Conservation (phyloP, 2,113 vertebrate species). For the Egretta garzetta region DNA sequence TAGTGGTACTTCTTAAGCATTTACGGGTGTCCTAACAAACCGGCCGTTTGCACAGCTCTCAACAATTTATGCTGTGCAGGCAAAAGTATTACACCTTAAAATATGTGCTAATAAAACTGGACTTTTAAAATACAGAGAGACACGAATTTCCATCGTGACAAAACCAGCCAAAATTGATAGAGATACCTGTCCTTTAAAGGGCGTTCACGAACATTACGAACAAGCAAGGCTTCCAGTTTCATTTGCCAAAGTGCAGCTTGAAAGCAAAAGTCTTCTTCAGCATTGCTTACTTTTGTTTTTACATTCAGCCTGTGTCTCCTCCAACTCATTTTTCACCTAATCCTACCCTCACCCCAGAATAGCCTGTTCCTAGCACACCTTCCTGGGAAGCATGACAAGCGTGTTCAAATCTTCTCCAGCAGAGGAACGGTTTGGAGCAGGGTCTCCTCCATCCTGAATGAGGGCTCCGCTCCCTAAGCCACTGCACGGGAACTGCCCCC, state of each 20-base stretch:
- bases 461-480: background rate
- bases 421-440: background rate
- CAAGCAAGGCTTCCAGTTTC: background rate
- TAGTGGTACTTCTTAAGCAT: background rate
- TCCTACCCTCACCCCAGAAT: background rate
- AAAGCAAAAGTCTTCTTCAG: background rate
- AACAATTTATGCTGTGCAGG: background rate
- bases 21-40: accelerated
- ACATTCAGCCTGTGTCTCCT: background rate
- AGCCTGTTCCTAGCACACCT: background rate
- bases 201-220: background rate
- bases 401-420: background rate
- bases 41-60: background rate
- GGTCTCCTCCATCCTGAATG: background rate
- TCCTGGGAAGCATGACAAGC: background rate
- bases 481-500: background rate
- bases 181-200: background rate
- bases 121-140: background rate
- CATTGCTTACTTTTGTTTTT: background rate
- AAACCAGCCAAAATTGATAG: background rate
- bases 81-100: background rate
- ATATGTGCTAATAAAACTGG: background rate
- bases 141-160: background rate
- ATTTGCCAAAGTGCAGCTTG: background rate
- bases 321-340: background rate